phyloP scores from a whole-genome alignment of 1,140 invertebrate species.

The Macrobrachium nipponense region DNA sequence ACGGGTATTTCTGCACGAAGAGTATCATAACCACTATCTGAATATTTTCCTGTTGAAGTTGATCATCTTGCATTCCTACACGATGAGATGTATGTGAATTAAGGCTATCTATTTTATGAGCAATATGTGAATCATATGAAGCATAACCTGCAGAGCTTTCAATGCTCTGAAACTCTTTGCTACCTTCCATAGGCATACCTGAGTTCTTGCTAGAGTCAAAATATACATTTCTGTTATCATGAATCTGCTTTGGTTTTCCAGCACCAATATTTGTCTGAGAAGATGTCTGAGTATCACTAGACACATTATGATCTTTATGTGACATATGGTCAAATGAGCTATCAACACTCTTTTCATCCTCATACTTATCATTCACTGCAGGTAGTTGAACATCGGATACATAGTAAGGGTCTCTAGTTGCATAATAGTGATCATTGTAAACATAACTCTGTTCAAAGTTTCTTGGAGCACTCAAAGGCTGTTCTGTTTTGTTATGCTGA shows the following conservation, averaged over 20 bases:
- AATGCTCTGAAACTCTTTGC: constrained; percentile 27
- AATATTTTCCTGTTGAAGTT: constrained; percentile 65
- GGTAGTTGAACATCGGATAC: constrained; percentile 61
- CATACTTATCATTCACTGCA: constrained; percentile 70
- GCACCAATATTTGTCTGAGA: constrained; percentile 16
- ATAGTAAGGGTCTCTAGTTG: constrained; percentile 63
- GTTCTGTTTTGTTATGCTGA: constrained; percentile 28
- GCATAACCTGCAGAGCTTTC: constrained; percentile 34
- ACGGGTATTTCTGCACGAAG: constrained; percentile 64
- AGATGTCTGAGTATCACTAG: constrained; percentile 35
- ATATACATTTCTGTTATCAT: constrained; percentile 19
- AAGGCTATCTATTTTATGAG: constrained; percentile 36
- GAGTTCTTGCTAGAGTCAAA: constrained; percentile 24
- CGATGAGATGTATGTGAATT: constrained; percentile 33
- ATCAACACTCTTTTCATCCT: constrained; percentile 41
- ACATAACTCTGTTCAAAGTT: constrained; percentile 57
- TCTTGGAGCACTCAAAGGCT: constrained; percentile 23
- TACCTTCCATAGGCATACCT: neutral
- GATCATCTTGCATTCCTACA: constrained; percentile 41
- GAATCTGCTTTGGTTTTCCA: neutral
- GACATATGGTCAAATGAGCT: constrained; percentile 4
- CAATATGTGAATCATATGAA: constrained; percentile 45
- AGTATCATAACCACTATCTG: constrained; percentile 69
- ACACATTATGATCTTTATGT: constrained; percentile 22
- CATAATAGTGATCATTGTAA: constrained; percentile 59